A percentile compares a stretch with the other conserved stretches of the same genome.
phyloP scores from a whole-genome alignment of 2,888 invertebrate species.

The Nymphalis urticae region DNA sequence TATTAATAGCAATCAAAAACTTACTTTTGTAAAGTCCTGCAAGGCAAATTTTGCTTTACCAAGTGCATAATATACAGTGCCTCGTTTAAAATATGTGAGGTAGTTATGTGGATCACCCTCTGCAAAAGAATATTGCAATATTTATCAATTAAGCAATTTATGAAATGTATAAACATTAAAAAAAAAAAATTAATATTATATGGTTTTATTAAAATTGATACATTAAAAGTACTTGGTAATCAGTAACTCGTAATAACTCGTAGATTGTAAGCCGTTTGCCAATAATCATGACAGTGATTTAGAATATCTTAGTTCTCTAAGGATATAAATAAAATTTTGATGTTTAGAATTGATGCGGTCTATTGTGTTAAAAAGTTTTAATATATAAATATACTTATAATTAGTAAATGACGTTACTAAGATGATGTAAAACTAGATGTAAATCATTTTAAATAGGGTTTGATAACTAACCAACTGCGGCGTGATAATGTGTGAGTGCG shows the following conservation, averaged over 20 bases:
- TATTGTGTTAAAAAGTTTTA: constrained; percentile 1
- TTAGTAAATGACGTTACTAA: neutral
- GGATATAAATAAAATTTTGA: constrained; percentile 9
- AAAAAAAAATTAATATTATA: no score
- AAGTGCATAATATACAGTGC: constrained; percentile 96
- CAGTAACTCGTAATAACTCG: neutral
- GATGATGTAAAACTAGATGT: no score
- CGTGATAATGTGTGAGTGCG: constrained; percentile 98
- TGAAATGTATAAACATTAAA: no score
- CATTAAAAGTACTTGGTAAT: neutral
- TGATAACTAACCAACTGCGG: constrained; percentile 91
- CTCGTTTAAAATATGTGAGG: constrained; percentile 96
- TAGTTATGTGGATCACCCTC: constrained; percentile 98
- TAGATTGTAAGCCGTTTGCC: constrained; percentile 10
- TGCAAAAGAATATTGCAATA: constrained; percentile 56
- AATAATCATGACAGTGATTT: constrained; percentile 23
- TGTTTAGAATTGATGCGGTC: no score
- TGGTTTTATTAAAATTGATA: neutral
- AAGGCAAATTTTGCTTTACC: constrained; percentile 97
- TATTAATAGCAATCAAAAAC: neutral
- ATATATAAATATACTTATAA: neutral
- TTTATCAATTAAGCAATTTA: no score
- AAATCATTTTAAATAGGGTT: constrained; percentile 2
- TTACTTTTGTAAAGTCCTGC: constrained; percentile 91
- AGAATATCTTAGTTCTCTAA: constrained; percentile 4